Evolutionary conservation across 2,797 vertebrate species (phyloP).

Genomic region (Lateolabrax maculatus): DNA sequence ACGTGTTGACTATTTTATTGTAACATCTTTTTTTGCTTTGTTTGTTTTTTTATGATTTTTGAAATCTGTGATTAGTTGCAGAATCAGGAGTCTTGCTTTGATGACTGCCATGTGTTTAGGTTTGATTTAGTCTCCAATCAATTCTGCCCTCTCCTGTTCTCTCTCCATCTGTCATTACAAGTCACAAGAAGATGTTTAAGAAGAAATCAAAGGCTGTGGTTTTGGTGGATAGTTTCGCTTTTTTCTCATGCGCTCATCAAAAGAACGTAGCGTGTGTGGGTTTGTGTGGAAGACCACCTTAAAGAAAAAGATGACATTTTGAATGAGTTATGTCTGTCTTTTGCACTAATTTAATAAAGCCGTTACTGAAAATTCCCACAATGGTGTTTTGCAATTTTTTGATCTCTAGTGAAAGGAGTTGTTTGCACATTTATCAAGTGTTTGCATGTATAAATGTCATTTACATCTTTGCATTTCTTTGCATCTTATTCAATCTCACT

Average conservation of each 20-base stretch:
- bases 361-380: constrained; percentile 87
- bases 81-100: constrained; percentile 76
- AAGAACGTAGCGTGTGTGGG: constrained; percentile 75
- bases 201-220: constrained; percentile 75
- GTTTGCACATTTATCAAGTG: neutral
- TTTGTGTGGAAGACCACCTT: constrained; percentile 79
- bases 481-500: neutral
- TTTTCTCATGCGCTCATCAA: constrained; percentile 74
- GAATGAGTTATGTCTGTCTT: constrained; percentile 90
- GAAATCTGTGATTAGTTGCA: constrained; percentile 69
- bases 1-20: constrained; percentile 84
- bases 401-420: neutral
- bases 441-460: neutral
- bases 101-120: constrained; percentile 73
- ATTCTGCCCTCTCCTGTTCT: constrained; percentile 54
- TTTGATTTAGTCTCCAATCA: constrained; percentile 68
- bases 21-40: constrained; percentile 71
- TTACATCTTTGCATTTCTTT: neutral
- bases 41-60: constrained; percentile 22
- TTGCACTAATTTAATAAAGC: constrained; percentile 94
- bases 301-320: constrained; percentile 86
- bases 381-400: constrained; percentile 51
- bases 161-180: constrained; percentile 61
- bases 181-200: constrained; percentile 69
- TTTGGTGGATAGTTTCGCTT: constrained; percentile 78